phyloP scores from a whole-genome alignment of 2,888 invertebrate genomes.

The Macaria notata region DNA sequence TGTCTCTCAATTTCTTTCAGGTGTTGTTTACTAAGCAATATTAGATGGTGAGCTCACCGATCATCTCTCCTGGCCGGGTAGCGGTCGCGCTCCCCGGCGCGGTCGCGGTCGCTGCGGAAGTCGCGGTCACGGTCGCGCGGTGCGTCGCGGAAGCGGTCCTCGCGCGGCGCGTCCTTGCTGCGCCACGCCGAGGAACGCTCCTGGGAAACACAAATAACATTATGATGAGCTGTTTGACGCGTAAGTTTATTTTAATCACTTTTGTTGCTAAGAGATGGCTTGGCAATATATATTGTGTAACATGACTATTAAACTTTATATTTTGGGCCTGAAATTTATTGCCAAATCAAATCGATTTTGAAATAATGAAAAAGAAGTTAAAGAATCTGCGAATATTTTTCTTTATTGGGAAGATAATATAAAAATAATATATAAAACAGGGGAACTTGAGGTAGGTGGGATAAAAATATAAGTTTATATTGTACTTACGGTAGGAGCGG shows the following conservation, averaged over 20 bases:
- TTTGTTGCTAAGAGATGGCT: background rate
- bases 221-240: background rate
- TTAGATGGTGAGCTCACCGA: slow-evolving; percentile 10
- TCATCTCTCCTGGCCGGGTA: slow-evolving; percentile 50
- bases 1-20: too few relatives aligned
- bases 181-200: slow-evolving; percentile 71
- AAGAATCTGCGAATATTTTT: too few relatives aligned
- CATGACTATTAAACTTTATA: too few relatives aligned
- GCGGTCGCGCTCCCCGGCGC: slow-evolving; percentile 41
- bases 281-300: background rate
- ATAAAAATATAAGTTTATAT: too few relatives aligned
- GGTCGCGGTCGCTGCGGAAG: slow-evolving; percentile 37
- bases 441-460: too few relatives aligned
- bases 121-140: slow-evolving; percentile 42
- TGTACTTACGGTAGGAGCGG: slow-evolving; percentile 46
- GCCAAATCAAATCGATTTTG: too few relatives aligned
- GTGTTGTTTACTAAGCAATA: too few relatives aligned
- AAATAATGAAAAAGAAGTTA: too few relatives aligned
- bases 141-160: slow-evolving; percentile 53
- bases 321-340: too few relatives aligned
- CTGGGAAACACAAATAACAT: slow-evolving; percentile 37
- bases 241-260: background rate
- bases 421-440: too few relatives aligned
- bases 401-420: too few relatives aligned
- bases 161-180: slow-evolving; percentile 60